Conservation (phyloP, 2,888 invertebrate species). For the Ennomos erosarius region DNA sequence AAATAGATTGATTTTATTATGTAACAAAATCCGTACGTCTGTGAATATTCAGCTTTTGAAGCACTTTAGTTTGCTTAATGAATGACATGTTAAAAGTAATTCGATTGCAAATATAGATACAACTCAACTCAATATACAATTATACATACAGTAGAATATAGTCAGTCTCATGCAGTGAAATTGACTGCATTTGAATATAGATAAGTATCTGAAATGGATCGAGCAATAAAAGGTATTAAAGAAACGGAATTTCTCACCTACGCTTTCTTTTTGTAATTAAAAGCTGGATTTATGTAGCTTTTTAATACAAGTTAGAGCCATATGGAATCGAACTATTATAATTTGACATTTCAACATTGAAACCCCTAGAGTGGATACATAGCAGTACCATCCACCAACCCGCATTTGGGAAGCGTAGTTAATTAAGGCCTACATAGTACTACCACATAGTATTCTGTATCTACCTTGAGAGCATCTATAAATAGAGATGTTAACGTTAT, state of each 20-base stretch:
- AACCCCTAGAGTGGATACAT: no score
- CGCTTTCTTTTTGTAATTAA: slow-evolving; percentile 17
- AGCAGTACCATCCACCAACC: no score
- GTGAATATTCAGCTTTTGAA: slow-evolving; percentile 46
- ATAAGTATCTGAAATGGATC: slow-evolving; percentile 15
- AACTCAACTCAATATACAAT: slow-evolving; percentile 16
- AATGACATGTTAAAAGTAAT: slow-evolving; percentile 68
- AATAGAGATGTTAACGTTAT: no score
- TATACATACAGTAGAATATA: slow-evolving; percentile 11
- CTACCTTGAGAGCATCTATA: no score
- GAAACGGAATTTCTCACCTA: slow-evolving; percentile 14
- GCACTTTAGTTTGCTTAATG: slow-evolving; percentile 65
- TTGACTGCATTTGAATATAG: slow-evolving; percentile 22
- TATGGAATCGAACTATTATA: no score
- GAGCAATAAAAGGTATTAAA: slow-evolving; percentile 16
- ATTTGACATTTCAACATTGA: no score
- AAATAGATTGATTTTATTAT: background rate
- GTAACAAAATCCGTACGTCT: slow-evolving; percentile 13
- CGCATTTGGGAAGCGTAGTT: no score
- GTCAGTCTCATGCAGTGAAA: slow-evolving; percentile 11
- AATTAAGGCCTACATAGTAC: no score
- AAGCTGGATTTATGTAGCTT: no score
- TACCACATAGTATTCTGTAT: no score
- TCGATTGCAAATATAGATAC: slow-evolving; percentile 36
- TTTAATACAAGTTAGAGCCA: no score